Evolutionary conservation across 2,797 vertebrate species (phyloP).

Genomic region (Betta splendens): DNA sequence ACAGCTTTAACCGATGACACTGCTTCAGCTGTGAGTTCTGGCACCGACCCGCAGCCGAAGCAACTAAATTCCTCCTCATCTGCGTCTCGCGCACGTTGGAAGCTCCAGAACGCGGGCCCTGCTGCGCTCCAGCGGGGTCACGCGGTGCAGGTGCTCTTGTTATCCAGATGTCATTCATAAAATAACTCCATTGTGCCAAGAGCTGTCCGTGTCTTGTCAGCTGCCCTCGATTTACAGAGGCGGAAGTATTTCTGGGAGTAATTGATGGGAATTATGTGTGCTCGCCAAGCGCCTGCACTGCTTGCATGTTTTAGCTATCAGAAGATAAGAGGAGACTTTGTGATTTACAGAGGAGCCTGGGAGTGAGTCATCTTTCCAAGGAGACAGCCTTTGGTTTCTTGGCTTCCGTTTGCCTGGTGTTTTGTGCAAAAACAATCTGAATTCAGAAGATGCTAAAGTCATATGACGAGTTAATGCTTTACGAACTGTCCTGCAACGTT

Average conservation of each 20-base stretch:
- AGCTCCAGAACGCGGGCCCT: constrained; percentile 22
- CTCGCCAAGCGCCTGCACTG: constrained; percentile 57
- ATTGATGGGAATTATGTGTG: constrained; percentile 70
- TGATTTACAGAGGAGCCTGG: constrained; percentile 61
- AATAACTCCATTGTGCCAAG: constrained; percentile 64
- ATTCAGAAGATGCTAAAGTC: constrained; percentile 8
- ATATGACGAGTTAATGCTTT: background rate
- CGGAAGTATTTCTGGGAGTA: constrained; percentile 69
- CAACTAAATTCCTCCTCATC: constrained; percentile 36
- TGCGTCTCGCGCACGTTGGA: constrained; percentile 28
- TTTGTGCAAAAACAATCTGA: constrained; percentile 10
- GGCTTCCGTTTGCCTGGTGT: constrained; percentile 30
- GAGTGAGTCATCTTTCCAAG: constrained; percentile 53
- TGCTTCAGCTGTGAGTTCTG: constrained; percentile 47
- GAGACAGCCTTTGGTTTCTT: constrained; percentile 40
- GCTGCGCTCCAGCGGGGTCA: constrained; percentile 61
- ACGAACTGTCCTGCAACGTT: background rate
- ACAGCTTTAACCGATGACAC: constrained; percentile 37
- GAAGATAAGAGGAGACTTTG: constrained; percentile 63
- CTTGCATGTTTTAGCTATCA: constrained; percentile 75
- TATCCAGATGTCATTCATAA: constrained; percentile 76
- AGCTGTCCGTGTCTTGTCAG: constrained; percentile 68
- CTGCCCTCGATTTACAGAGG: constrained; percentile 70
- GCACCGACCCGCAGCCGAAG: constrained; percentile 49
- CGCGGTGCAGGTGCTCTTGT: constrained; percentile 70